Evolutionary conservation across 2,113 vertebrate species (phyloP).

Genomic region (Ptilonorhynchus violaceus): DNA sequence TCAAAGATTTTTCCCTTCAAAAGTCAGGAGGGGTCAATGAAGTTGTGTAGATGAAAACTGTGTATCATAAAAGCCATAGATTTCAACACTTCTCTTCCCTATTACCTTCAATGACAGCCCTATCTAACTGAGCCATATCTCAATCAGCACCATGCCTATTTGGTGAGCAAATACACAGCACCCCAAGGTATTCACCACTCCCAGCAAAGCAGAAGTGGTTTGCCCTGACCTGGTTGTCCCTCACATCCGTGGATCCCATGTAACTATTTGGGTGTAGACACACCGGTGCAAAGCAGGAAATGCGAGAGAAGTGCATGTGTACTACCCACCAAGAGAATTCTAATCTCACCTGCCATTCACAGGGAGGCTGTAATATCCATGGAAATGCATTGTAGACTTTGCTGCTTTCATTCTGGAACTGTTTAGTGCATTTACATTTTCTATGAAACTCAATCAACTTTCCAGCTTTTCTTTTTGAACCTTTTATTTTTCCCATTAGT

Average conservation of each 20-base stretch:
- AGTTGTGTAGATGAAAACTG: neutral
- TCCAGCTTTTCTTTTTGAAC: constrained; percentile 58
- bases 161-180: neutral
- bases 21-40: neutral
- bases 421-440: constrained; percentile 56
- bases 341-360: neutral
- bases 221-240: neutral
- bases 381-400: constrained; percentile 2
- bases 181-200: neutral
- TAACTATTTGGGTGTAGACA: neutral
- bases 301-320: rapidly evolving
- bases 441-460: constrained; percentile 65
- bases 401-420: constrained; percentile 32
- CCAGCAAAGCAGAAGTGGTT: neutral
- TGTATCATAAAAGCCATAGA: neutral
- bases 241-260: rapidly evolving
- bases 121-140: neutral
- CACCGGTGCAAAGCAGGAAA: neutral
- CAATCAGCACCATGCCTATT: rapidly evolving
- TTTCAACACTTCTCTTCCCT: neutral
- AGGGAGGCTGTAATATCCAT: neutral
- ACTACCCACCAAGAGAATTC: neutral
- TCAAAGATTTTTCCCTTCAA: neutral
- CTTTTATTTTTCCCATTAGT: constrained; percentile 69
- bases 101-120: neutral